These are phyloP conservation scores for Cathartes aura DNA, from an alignment of 2,113 vertebrate species.

Conservation along the genomic window DNA sequence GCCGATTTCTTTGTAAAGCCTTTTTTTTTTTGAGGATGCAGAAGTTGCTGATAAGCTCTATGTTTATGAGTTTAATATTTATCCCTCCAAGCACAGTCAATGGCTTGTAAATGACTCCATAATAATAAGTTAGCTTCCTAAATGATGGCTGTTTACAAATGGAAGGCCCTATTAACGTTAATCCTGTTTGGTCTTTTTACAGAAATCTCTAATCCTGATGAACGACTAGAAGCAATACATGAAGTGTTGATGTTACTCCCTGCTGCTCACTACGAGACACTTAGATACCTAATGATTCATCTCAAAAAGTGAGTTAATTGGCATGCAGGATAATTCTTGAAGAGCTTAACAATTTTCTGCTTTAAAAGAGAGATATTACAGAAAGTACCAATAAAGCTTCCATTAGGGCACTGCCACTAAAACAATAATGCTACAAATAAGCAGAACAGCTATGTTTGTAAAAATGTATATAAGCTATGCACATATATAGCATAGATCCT, in stretches of 20 bases:
- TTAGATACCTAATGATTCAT: constrained; percentile 95
- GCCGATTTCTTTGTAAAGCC: not conserved
- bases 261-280: constrained; percentile 95
- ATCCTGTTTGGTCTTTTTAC: constrained; percentile 40
- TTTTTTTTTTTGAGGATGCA: not conserved
- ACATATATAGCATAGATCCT: not conserved
- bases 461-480: not conserved
- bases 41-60: not conserved
- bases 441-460: not conserved
- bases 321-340: not conserved
- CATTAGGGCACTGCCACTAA: not conserved
- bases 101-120: constrained; percentile 28
- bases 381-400: not conserved
- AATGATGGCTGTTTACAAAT: constrained; percentile 34
- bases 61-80: constrained; percentile 8
- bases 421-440: not conserved
- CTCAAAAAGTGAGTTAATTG: constrained; percentile 89
- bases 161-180: not conserved
- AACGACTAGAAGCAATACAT: constrained; percentile 92
- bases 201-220: constrained; percentile 90
- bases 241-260: constrained; percentile 91
- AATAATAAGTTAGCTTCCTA: constrained; percentile 16
- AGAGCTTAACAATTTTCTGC: constrained; percentile 18
- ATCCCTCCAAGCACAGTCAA: not conserved
- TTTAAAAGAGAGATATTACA: not conserved